Conservation (phyloP, 2,113 vertebrate genomes). For the Saiga tatarica region DNA sequence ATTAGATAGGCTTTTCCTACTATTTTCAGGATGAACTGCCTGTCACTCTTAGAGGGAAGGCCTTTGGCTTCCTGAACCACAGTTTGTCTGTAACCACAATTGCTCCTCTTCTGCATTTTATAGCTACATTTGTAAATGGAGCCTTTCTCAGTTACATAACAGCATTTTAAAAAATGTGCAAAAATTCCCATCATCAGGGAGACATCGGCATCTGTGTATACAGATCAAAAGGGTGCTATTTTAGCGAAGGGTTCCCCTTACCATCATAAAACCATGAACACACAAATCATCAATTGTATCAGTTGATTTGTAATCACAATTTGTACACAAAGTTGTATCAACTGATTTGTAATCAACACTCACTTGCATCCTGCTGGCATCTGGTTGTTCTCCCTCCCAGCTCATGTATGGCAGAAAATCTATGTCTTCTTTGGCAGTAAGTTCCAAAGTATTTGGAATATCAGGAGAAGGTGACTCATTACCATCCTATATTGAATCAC, state of each 20-base stretch:
- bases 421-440: slow-evolving; percentile 86
- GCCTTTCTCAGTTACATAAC: neutral
- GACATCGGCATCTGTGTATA: neutral
- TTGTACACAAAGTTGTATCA: no score
- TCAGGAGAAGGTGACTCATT: slow-evolving; percentile 55
- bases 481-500: slow-evolving; percentile 68
- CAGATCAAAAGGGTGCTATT: neutral
- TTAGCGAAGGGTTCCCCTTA: neutral
- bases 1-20: neutral
- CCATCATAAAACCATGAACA: neutral
- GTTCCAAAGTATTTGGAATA: slow-evolving; percentile 80
- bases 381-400: slow-evolving; percentile 73
- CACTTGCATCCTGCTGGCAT: neutral
- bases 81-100: neutral
- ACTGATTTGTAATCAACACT: neutral
- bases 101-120: neutral
- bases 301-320: neutral
- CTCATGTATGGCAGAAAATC: slow-evolving; percentile 88
- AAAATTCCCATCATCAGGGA: neutral
- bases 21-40: neutral
- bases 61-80: neutral
- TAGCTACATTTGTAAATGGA: neutral
- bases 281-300: no score
- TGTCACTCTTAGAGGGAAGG: neutral
- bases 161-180: neutral